phyloP scores from a whole-genome alignment of 2,888 invertebrate genomes.

The Stictocephala bisonia region DNA sequence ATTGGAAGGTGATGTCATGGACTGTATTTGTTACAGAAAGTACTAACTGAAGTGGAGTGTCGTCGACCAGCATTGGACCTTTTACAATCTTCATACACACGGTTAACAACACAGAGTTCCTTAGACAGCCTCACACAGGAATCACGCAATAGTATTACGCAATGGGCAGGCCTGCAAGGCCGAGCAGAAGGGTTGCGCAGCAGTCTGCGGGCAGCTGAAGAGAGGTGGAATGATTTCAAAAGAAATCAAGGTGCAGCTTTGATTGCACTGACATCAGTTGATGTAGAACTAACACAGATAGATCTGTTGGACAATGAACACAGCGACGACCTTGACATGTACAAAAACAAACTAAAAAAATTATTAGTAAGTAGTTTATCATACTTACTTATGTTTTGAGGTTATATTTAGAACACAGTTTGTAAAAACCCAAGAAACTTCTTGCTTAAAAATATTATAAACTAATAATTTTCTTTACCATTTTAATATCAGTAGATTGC shows the following conservation, averaged over 20 bases:
- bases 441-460: too few species aligned
- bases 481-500: too few species aligned
- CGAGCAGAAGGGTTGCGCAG: conserved; percentile 19
- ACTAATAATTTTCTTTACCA: too few species aligned
- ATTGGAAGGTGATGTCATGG: too few species aligned
- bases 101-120: conserved; percentile 45
- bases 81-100: conserved; percentile 51
- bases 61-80: conserved; percentile 49
- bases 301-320: conserved; percentile 69
- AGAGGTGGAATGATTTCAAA: conserved; percentile 9
- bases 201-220: conserved; percentile 10
- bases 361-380: conserved; percentile 45
- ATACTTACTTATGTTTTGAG: conserved; percentile 8
- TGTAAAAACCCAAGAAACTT: too few species aligned
- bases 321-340: conserved; percentile 31
- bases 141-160: conserved; percentile 17
- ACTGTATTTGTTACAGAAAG: conserved; percentile 21
- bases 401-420: too few species aligned
- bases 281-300: conserved; percentile 77
- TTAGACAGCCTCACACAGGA: conserved; percentile 40
- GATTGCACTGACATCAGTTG: conserved; percentile 76
- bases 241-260: conserved; percentile 78
- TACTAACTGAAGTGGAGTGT: conserved; percentile 48
- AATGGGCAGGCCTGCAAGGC: conserved; percentile 37
- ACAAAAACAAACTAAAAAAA: conserved; percentile 45